These are phyloP conservation scores for Sebastes umbrosus DNA, from an alignment of 2,797 vertebrate species.

Conservation along the genomic window DNA sequence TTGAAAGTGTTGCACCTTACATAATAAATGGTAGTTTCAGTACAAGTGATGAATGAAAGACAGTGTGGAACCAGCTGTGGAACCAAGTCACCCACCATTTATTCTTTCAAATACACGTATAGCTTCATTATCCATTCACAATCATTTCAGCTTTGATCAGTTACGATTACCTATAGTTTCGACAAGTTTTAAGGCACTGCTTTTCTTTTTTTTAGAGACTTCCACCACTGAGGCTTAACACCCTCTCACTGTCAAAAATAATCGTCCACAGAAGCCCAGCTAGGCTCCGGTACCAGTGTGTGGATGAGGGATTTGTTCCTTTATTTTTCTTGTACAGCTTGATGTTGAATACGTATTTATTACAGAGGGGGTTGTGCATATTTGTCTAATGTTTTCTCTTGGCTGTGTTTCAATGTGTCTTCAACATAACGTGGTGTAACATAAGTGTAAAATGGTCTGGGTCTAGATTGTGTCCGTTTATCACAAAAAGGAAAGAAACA, in stretches of 20 bases:
- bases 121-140: neutral
- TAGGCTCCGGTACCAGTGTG: neutral
- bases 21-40: neutral
- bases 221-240: neutral
- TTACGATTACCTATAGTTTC: too few species aligned
- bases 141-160: neutral
- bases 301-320: neutral
- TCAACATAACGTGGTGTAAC: slow-evolving; percentile 6
- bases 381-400: slow-evolving; percentile 52
- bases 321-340: slow-evolving; percentile 20
- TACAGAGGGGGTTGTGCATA: slow-evolving; percentile 65
- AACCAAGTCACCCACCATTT: too few species aligned
- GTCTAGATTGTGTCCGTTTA: slow-evolving; percentile 34
- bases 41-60: neutral
- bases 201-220: neutral
- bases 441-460: neutral
- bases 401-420: slow-evolving; percentile 48
- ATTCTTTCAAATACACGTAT: neutral
- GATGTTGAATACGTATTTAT: slow-evolving; percentile 22
- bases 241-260: neutral
- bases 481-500: slow-evolving; percentile 17
- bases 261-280: too few species aligned
- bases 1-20: neutral
- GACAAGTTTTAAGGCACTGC: neutral
- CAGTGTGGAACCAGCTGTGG: neutral